phyloP scores from a whole-genome alignment of 1,140 invertebrate species.

The Lepidostoma basale region DNA sequence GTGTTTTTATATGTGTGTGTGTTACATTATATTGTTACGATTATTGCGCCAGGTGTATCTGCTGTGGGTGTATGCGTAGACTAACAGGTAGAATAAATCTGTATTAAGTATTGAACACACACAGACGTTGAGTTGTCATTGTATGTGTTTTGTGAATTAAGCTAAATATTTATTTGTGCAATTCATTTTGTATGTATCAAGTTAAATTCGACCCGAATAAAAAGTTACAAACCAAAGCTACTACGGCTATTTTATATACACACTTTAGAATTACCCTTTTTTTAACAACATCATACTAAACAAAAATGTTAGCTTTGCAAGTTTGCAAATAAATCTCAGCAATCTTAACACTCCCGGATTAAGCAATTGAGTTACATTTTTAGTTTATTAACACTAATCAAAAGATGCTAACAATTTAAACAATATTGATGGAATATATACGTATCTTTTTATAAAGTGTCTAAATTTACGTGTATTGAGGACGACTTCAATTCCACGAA shows the following conservation, averaged over 20 bases:
- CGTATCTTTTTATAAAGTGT: too few relatives aligned
- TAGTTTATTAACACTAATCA: too few relatives aligned
- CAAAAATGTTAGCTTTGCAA: neutral
- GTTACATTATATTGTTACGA: neutral
- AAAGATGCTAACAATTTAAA: too few relatives aligned
- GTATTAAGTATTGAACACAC: neutral
- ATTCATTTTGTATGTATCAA: neutral
- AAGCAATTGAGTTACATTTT: too few relatives aligned
- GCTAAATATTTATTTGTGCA: neutral
- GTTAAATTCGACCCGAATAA: too few relatives aligned
- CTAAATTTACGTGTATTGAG: too few relatives aligned
- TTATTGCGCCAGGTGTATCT: constrained; percentile 12
- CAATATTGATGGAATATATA: too few relatives aligned
- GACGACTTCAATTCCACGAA: neutral
- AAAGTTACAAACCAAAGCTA: too few relatives aligned
- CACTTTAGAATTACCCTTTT: too few relatives aligned
- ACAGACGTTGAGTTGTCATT: too few relatives aligned
- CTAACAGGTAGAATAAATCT: constrained; percentile 9
- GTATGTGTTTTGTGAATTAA: constrained; percentile 23
- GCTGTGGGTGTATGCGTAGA: neutral
- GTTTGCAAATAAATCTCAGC: constrained; percentile 15
- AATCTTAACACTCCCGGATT: too few relatives aligned
- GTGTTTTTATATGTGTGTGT: neutral
- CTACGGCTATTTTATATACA: too few relatives aligned
- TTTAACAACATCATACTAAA: neutral